These are phyloP conservation scores for Tetramorium bicarinatum DNA, from an alignment of 2,888 invertebrate species.

Conservation along the genomic window DNA sequence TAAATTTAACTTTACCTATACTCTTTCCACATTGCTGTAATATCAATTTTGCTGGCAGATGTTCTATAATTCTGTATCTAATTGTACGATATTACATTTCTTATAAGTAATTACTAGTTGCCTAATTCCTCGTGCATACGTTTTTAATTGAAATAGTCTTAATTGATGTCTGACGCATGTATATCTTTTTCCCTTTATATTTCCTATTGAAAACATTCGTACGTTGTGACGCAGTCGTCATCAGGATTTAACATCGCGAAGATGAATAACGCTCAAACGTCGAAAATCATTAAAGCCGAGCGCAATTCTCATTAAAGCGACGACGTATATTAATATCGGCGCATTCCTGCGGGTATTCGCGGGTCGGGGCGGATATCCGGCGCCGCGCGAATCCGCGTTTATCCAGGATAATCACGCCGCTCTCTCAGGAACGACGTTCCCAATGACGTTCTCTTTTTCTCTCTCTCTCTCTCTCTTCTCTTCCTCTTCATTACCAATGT, in stretches of 20 bases:
- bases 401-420: conserved; percentile 39
- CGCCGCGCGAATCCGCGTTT: background rate
- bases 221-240: background rate
- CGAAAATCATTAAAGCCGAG: conserved; percentile 29
- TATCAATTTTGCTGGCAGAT: background rate
- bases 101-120: background rate
- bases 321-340: conserved; percentile 31
- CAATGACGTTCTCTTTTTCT: background rate
- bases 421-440: conserved; percentile 30
- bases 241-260: background rate
- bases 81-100: background rate
- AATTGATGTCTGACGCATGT: background rate
- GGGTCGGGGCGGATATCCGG: conserved; percentile 25
- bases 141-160: background rate
- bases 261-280: background rate
- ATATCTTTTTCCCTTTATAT: background rate
- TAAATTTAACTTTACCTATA: background rate
- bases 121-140: background rate
- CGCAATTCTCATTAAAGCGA: conserved; percentile 27
- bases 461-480: background rate
- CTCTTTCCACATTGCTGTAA: background rate
- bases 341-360: conserved; percentile 25
- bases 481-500: conserved; percentile 37
- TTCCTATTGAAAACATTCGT: background rate
- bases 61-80: background rate